phyloP scores from a whole-genome alignment of 1,140 invertebrate species.

The Drosophila gunungcola region DNA sequence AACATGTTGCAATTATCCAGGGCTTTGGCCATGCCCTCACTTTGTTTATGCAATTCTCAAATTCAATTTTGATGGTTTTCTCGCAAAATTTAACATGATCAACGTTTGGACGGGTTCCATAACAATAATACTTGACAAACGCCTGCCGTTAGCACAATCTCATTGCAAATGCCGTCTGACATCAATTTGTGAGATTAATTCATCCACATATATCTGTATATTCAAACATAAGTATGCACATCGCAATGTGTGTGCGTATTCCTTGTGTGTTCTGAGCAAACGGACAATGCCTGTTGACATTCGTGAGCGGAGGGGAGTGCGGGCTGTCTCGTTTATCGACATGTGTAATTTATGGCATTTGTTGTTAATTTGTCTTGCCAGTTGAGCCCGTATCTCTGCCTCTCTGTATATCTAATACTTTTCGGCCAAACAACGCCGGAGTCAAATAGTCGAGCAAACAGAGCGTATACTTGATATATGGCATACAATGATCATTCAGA shows the following conservation, averaged over 20 bases:
- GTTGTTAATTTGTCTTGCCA: slow-evolving; percentile 76
- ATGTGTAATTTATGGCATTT: slow-evolving; percentile 77
- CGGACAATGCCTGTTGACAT: slow-evolving; percentile 64
- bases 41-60: slow-evolving; percentile 45
- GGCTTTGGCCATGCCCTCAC: slow-evolving; percentile 21
- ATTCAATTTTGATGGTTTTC: slow-evolving; percentile 68
- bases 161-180: slow-evolving; percentile 56
- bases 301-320: slow-evolving; percentile 6
- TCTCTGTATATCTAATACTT: slow-evolving; percentile 26
- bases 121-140: slow-evolving; percentile 55
- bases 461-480: slow-evolving; percentile 73
- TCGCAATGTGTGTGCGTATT: slow-evolving; percentile 6
- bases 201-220: slow-evolving; percentile 28
- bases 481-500: slow-evolving; percentile 57
- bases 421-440: slow-evolving; percentile 32
- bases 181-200: slow-evolving; percentile 56
- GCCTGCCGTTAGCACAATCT: slow-evolving; percentile 41
- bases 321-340: slow-evolving; percentile 49
- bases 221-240: slow-evolving; percentile 28
- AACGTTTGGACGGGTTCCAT: slow-evolving; percentile 14
- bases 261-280: slow-evolving; percentile 27
- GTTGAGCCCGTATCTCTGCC: slow-evolving; percentile 29
- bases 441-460: slow-evolving; percentile 57
- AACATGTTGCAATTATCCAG: slow-evolving; percentile 57
- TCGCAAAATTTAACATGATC: slow-evolving; percentile 47